Evolutionary conservation across 2,113 vertebrate genomes (phyloP), one percentile per base, ranked within the genome.

Genomic region (Alethe diademata): DNA sequence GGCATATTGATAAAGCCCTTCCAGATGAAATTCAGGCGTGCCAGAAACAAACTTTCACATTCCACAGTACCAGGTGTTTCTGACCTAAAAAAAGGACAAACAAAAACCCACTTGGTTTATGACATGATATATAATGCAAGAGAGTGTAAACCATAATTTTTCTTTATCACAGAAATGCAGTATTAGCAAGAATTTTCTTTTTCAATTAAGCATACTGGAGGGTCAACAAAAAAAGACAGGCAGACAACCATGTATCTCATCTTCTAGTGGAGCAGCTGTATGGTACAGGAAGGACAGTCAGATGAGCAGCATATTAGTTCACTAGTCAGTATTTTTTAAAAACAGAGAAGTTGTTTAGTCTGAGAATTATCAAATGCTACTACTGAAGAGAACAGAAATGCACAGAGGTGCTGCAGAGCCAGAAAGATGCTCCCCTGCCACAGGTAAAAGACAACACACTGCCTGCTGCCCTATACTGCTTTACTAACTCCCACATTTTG

Each of bases 1-100:
- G 98, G 98, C 99, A 99, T 99, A 83, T 99, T 99, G 96, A 99
- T 98, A 96, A 99, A 99, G 66, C 99, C 99, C 88, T 99, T 98
- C 99, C 99, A 99, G 96, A 99, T 97, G 71, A 96, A 98, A 95
- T 98, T 98, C 94, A 99, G 96, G 80, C 97, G 98, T 85, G 98
- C 98, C 57, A 99, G 98, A 96, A 99, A 99, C 26, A 98, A 96
- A 17, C 98, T 98, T 92, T 99, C 98, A 96, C 99, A 99, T 86
- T 99, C 99, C 97, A 98, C 98, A 76, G 97, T 98, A 84, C 98
- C 98, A 79, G 98, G 97, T 9, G 97, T 98, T 96, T 98, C 98
- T 93, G 97, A 97, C 88, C 98, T 98, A 88, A 90, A 97, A 96
- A 90, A 90, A 92, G 1, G 3, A 72, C n/a, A 51, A 78, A 75